A percentile compares a stretch with the other conserved stretches of the same genome.
phyloP scores from a whole-genome alignment of 2,888 invertebrate genomes.

The Drosophila setosimentum region DNA sequence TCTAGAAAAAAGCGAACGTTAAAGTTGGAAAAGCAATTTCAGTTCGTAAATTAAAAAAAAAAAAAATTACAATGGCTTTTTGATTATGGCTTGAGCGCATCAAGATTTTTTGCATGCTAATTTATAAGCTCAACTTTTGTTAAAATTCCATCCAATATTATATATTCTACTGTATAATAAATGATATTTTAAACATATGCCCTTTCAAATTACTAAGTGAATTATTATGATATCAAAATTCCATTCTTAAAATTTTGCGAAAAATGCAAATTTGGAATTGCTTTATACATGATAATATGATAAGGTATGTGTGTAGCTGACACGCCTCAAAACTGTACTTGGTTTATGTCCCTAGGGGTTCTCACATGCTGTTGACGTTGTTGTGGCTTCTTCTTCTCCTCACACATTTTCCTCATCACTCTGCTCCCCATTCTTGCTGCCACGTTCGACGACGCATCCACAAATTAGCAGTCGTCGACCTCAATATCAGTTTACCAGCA shows the following conservation, averaged over 20 bases:
- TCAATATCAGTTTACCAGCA: slow-evolving; percentile 79
- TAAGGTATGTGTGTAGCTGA: slow-evolving; percentile 20
- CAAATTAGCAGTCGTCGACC: slow-evolving; percentile 81
- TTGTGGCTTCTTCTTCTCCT: slow-evolving; percentile 70
- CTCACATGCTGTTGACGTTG: slow-evolving; percentile 46
- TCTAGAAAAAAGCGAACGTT: not conserved
- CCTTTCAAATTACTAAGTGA: not conserved
- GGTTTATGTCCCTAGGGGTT: slow-evolving; percentile 18
- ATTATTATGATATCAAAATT: not conserved
- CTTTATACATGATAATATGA: not conserved
- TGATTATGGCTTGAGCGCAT: not conserved
- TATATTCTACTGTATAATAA: not conserved
- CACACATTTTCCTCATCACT: slow-evolving; percentile 46
- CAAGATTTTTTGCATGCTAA: not conserved
- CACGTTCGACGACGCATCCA: slow-evolving; percentile 53
- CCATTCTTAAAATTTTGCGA: not conserved
- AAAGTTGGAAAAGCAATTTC: not conserved
- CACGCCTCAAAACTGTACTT: slow-evolving; percentile 76
- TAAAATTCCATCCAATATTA: not conserved
- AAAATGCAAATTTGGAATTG: not conserved
- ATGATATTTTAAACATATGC: not conserved
- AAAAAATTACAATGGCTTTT: too few species aligned
- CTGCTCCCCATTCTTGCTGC: slow-evolving; percentile 17
- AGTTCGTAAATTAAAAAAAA: not conserved
- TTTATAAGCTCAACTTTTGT: not conserved